Evolutionary conservation across 2,797 vertebrate genomes (phyloP).

Genomic region (Chrysocyon brachyurus): DNA sequence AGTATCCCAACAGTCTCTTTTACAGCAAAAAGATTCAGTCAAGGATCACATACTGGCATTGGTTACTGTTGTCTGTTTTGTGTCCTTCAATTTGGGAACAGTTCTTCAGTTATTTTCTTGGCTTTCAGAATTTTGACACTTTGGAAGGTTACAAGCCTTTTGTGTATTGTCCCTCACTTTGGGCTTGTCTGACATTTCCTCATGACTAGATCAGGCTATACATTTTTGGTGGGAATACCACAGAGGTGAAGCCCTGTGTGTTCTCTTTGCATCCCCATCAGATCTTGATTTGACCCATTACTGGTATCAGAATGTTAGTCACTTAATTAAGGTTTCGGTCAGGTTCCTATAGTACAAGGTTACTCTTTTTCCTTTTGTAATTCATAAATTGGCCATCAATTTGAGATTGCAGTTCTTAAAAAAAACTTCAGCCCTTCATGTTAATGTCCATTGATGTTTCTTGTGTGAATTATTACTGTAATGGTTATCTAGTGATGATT

Average conservation of each 20-base stretch:
- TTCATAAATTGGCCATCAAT: not conserved
- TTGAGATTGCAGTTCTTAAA: not conserved
- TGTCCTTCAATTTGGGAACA: not conserved
- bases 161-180: not conserved
- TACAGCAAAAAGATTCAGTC: not conserved
- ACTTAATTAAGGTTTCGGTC: not conserved
- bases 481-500: not conserved
- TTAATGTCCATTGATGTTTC: not conserved
- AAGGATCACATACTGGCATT: not conserved
- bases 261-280: not conserved
- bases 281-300: too few species aligned
- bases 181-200: not conserved
- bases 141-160: not conserved
- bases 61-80: not conserved
- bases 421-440: not conserved
- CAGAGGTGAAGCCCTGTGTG: not conserved
- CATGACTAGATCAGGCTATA: not conserved
- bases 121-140: not conserved
- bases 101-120: not conserved
- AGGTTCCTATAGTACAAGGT: not conserved
- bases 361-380: not conserved
- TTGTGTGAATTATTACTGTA: not conserved
- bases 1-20: not conserved
- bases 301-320: not conserved
- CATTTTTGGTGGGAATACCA: not conserved